Evolutionary conservation across 2,888 invertebrate genomes (phyloP).

Genomic region (Pollenia angustigena): DNA sequence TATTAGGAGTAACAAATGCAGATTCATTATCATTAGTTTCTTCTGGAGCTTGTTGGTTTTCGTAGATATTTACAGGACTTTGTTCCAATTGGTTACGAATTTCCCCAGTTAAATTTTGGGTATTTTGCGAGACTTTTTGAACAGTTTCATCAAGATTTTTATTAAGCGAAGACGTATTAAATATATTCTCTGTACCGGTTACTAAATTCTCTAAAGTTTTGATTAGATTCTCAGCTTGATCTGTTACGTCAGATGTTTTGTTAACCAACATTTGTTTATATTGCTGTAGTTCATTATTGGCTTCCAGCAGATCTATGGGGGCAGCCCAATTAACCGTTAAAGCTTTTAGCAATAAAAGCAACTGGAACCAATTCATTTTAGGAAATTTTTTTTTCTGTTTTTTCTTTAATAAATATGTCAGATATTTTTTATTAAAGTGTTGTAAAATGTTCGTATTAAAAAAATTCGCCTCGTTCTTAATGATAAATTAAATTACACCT

Average conservation of each 20-base stretch:
- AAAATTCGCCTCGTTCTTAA: no score
- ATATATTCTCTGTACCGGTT: neutral
- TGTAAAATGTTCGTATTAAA: neutral
- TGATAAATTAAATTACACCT: no score
- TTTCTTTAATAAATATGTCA: neutral
- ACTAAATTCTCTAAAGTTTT: neutral
- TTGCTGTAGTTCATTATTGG: neutral
- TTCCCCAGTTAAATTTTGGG: neutral
- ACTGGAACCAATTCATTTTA: conserved; percentile 49
- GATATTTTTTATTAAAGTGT: neutral
- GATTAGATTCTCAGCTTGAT: neutral
- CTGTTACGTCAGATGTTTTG: neutral
- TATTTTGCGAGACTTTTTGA: neutral
- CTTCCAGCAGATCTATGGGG: conserved; percentile 39
- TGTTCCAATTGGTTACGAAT: neutral
- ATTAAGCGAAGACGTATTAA: no score
- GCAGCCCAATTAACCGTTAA: conserved; percentile 12
- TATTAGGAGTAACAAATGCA: neutral
- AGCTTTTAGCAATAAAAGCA: conserved; percentile 34
- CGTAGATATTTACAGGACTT: neutral
- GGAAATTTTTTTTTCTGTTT: conserved; percentile 12
- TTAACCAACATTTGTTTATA: neutral
- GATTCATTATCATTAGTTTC: neutral
- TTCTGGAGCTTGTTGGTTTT: neutral
- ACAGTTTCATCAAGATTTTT: neutral